Percentiles rank a stretch among this genome's conserved stretches.
Conservation (phyloP, 2,797 vertebrate species). For the Rhynchonycteris naso region DNA sequence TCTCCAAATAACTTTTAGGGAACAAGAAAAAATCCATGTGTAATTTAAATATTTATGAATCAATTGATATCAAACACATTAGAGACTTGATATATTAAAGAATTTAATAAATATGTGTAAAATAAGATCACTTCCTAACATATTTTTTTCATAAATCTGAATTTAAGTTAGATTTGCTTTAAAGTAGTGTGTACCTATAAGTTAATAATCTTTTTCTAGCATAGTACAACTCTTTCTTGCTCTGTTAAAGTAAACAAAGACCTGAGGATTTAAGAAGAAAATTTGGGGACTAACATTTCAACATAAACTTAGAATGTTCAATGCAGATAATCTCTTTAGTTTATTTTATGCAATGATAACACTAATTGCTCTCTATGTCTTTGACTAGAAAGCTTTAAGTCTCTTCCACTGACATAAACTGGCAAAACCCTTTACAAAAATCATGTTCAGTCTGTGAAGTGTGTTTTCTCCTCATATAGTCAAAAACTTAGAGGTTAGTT, state of each 20-base stretch:
- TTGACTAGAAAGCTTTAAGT: constrained; percentile 30
- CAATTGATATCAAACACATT: not conserved
- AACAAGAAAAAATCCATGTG: not conserved
- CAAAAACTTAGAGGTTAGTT: constrained; percentile 29
- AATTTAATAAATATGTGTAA: not conserved
- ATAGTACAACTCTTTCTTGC: not conserved
- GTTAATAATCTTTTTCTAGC: not conserved
- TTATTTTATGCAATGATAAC: not conserved
- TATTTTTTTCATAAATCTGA: not conserved
- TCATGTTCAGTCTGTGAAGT: not conserved
- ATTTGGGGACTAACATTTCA: not conserved
- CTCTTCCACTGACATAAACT: not conserved
- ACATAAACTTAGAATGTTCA: not conserved
- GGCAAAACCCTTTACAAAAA: constrained; percentile 2
- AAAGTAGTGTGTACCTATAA: not conserved
- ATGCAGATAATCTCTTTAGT: not conserved
- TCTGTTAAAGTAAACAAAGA: not conserved
- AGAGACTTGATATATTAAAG: not conserved
- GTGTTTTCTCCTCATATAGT: constrained; percentile 42
- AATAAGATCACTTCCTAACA: not conserved
- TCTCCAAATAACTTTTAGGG: not conserved
- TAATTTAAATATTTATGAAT: not conserved
- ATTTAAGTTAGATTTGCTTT: constrained; percentile 42
- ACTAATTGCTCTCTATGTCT: not conserved
- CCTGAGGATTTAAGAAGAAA: not conserved